Conservation (phyloP, 1,140 invertebrate genomes). For the Macrosteles quadrilineatus region DNA sequence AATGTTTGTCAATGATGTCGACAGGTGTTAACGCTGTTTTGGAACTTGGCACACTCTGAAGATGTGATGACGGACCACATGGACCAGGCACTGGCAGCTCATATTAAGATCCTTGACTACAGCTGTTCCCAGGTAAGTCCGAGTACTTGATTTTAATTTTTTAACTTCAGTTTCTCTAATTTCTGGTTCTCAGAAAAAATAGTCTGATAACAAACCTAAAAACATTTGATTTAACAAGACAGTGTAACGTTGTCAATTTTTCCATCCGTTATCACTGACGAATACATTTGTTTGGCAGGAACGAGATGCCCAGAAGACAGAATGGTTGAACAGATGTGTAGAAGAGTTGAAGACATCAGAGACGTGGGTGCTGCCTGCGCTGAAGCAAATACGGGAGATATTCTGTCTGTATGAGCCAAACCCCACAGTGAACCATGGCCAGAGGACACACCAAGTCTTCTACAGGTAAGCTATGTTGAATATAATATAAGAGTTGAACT, state of each 20-base stretch:
- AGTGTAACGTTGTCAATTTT: no score
- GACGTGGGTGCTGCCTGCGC: slow-evolving; percentile 89
- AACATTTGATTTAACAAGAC: no score
- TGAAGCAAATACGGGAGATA: slow-evolving; percentile 96
- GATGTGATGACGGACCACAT: slow-evolving; percentile 97
- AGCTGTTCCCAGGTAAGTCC: slow-evolving; percentile 78
- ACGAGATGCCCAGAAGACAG: slow-evolving; percentile 92
- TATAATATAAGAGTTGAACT: no score
- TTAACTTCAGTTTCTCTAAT: neutral
- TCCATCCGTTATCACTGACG: no score
- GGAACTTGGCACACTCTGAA: slow-evolving; percentile 95
- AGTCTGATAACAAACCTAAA: no score
- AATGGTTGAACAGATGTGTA: slow-evolving; percentile 95
- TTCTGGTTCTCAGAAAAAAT: neutral
- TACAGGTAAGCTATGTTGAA: slow-evolving; percentile 63
- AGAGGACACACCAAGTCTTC: slow-evolving; percentile 63
- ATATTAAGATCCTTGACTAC: slow-evolving; percentile 98
- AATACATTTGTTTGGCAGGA: slow-evolving; percentile 66
- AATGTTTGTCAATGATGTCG: no score
- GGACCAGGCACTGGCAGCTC: slow-evolving; percentile 93
- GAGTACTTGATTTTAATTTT: neutral
- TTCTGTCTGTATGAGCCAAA: slow-evolving; percentile 90
- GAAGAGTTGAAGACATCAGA: slow-evolving; percentile 89
- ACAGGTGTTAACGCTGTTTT: slow-evolving; percentile 91
- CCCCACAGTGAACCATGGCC: slow-evolving; percentile 66